A percentile compares a stretch with the other conserved stretches of the same genome.
phyloP scores from a whole-genome alignment of 2,113 vertebrate species.

The Emberiza fucata region DNA sequence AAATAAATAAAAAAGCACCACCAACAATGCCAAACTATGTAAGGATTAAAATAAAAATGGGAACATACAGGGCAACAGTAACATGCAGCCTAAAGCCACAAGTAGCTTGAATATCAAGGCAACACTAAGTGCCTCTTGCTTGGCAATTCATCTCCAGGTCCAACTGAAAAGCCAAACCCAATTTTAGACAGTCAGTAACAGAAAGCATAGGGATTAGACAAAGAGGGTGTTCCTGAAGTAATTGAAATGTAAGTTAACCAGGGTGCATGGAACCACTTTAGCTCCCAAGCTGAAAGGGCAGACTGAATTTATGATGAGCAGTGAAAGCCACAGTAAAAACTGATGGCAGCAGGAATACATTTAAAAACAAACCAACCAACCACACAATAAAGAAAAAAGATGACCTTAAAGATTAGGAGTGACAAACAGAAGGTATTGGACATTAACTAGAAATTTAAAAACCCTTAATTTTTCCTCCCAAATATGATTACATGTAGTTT shows the following conservation, averaged over 20 bases:
- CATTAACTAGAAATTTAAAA: not conserved
- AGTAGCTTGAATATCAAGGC: not conserved
- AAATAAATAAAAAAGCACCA: not conserved
- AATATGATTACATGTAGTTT: not conserved
- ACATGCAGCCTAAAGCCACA: not conserved
- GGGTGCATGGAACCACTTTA: not conserved
- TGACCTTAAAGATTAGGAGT: not conserved
- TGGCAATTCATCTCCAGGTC: conserved; percentile 3
- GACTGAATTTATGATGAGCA: conserved; percentile 47
- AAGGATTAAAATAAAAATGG: not conserved
- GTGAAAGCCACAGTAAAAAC: conserved; percentile 24
- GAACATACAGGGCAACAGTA: not conserved
- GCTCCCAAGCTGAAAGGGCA: conserved; percentile 2
- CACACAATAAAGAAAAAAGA: not conserved
- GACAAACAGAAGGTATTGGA: not conserved
- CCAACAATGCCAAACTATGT: not conserved
- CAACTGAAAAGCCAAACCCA: not conserved
- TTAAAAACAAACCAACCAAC: conserved; percentile 17
- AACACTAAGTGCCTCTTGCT: not conserved
- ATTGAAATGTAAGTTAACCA: conserved; percentile 24
- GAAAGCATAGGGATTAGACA: conserved; percentile 5
- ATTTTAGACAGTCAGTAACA: conserved; percentile 23
- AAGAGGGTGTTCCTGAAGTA: conserved; percentile 3
- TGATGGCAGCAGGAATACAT: conserved; percentile 2
- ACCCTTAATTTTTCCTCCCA: not conserved